Evolutionary conservation across 2,888 invertebrate genomes (phyloP).

Genomic region (Megaustenia siamemsis): DNA sequence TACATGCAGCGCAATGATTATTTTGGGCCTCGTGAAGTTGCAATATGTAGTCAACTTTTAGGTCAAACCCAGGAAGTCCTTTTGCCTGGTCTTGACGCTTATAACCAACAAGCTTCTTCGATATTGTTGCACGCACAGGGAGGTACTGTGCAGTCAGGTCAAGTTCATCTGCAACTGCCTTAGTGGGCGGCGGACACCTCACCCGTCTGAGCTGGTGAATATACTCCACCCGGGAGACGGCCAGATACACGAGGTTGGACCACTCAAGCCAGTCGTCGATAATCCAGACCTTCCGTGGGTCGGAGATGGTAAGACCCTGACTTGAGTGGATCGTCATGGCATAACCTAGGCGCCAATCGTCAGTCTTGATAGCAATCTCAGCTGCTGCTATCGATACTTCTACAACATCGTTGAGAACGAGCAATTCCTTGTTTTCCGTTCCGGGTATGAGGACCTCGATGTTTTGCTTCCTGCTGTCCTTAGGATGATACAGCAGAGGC

Average conservation of each 20-base stretch:
- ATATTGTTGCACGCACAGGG: background rate
- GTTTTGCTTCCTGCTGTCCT: constrained; percentile 24
- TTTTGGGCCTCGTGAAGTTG: constrained; percentile 1
- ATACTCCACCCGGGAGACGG: constrained; percentile 21
- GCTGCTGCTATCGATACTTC: constrained; percentile 2
- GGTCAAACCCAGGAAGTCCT: constrained; percentile 2
- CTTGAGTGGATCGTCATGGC: constrained; percentile 15
- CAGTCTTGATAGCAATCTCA: background rate
- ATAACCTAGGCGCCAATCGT: constrained; percentile 18
- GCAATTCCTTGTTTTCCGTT: background rate
- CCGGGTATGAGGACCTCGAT: constrained; percentile 5
- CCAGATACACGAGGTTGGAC: constrained; percentile 34
- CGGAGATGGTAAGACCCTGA: constrained; percentile 22
- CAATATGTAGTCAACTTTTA: constrained; percentile 10
- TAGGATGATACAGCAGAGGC: background rate
- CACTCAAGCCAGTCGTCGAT: constrained; percentile 5
- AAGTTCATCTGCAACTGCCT: background rate
- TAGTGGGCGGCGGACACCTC: background rate
- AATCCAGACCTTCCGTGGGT: constrained; percentile 25
- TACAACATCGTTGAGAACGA: constrained; percentile 2
- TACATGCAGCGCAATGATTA: constrained; percentile 6
- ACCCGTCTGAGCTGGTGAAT: constrained; percentile 31
- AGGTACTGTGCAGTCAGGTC: constrained; percentile 3
- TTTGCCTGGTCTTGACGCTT: constrained; percentile 17
- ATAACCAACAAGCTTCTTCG: background rate